Conservation (phyloP, 1,140 invertebrate genomes). For the Polyergus mexicanus region DNA sequence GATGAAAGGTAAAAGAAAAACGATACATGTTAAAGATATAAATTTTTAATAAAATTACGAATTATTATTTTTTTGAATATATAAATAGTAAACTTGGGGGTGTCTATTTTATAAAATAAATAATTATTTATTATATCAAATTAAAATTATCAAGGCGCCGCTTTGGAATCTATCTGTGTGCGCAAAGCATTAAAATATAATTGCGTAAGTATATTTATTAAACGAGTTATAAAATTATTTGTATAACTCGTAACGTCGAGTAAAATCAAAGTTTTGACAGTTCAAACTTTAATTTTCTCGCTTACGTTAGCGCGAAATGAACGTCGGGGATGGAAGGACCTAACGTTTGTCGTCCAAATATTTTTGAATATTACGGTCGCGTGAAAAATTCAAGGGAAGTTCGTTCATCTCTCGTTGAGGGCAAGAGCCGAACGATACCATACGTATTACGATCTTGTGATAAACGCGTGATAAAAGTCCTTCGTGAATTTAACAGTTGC, state of each 20-base stretch:
- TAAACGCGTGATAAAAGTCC: not conserved
- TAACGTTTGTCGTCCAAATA: slow-evolving; percentile 54
- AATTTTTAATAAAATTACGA: too few relatives aligned
- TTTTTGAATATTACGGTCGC: slow-evolving; percentile 34
- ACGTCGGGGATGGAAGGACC: slow-evolving; percentile 35
- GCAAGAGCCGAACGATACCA: not conserved
- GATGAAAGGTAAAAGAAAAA: too few relatives aligned
- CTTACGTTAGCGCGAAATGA: not conserved
- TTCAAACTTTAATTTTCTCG: slow-evolving; percentile 13
- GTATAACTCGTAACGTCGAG: not conserved
- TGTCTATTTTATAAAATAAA: too few relatives aligned
- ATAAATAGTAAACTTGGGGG: too few relatives aligned
- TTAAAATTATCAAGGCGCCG: too few relatives aligned
- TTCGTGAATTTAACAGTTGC: not conserved
- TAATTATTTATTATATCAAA: too few relatives aligned
- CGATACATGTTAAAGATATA: too few relatives aligned
- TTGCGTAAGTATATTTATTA: slow-evolving; percentile 6
- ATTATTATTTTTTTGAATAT: too few relatives aligned
- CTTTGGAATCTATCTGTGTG: too few relatives aligned
- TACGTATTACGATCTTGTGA: not conserved
- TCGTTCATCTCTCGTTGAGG: too few relatives aligned
- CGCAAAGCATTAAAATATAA: not conserved
- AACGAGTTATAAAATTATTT: not conserved
- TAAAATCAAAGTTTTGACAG: not conserved
- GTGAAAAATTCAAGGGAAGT: not conserved